Evolutionary conservation across 2,113 vertebrate genomes (phyloP).

Genomic region (Jacana jacana): DNA sequence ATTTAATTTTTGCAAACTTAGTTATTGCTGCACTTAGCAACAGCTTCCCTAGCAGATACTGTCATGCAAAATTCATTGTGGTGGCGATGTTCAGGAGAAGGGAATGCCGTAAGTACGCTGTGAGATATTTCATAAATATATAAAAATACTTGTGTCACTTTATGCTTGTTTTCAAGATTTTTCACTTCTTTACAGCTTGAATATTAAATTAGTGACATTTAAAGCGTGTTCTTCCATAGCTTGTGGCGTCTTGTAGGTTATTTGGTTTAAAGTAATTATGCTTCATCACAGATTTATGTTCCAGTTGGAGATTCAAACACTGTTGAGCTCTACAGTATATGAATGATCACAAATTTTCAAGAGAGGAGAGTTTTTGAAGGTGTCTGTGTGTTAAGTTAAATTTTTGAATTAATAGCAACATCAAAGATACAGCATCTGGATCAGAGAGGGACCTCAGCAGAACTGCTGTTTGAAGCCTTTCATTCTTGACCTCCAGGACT

Average conservation of each 20-base stretch:
- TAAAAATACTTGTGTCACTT: neutral
- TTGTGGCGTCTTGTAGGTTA: slow-evolving; percentile 3
- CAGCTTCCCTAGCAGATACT: neutral
- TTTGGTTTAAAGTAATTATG: slow-evolving; percentile 36
- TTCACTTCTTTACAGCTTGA: slow-evolving; percentile 12
- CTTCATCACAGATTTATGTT: slow-evolving; percentile 30
- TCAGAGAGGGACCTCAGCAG: slow-evolving; percentile 38
- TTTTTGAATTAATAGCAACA: slow-evolving; percentile 50
- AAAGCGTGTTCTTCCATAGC: neutral
- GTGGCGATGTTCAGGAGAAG: neutral
- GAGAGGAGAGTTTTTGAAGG: slow-evolving; percentile 41
- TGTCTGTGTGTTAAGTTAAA: slow-evolving; percentile 35
- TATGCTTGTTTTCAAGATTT: neutral
- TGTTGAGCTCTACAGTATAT: neutral
- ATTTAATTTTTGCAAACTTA: neutral
- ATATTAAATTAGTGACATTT: slow-evolving; percentile 30
- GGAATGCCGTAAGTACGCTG: neutral
- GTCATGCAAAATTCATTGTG: neutral
- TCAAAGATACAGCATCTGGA: slow-evolving; percentile 48
- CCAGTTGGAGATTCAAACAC: neutral
- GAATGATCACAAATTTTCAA: neutral
- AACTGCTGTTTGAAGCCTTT: slow-evolving; percentile 59
- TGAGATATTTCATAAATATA: neutral
- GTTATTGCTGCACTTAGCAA: neutral
- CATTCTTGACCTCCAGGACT: slow-evolving; percentile 62